Evolutionary conservation across 2,888 invertebrate species (phyloP), one percentile per base, ranked within the genome.

Genomic region (Torymus texanus): DNA sequence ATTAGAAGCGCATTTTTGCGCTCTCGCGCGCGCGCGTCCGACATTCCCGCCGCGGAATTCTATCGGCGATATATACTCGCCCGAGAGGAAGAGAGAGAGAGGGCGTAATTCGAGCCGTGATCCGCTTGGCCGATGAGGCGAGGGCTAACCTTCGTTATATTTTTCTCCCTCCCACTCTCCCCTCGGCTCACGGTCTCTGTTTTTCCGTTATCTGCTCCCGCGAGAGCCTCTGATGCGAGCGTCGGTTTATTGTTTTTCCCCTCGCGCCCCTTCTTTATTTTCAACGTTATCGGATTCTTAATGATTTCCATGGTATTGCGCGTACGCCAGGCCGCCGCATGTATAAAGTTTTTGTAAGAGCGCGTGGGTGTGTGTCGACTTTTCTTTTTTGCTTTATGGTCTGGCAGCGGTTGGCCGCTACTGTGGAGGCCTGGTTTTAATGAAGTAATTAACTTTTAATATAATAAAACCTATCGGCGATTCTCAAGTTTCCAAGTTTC

Each of bases 31-130:
- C 41, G 70, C 79, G 68, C 63, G 65, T 61, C 50, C 59, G 67
- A 80, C 82, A 83, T 84, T 82, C 82, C 78, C 76, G 78, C 16
- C 76, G 53, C 62, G 81, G 83, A 84, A 84, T 84, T 83, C 82
- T 83, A 84, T 83, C 82, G 81, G 81, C 82, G 82, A 83, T 29
- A 29, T 29, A 29, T 29, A 29, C 81, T 81, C 81, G 82, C n/a
- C 12, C 12, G 24, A 5, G 63, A 29, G 68, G 50, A 21, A 21
- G 21, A n/a, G n/a, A n/a, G 70, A 73, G 67, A 83, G 80, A 81
- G 78, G 77, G 82, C 83, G 84, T 85, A 85, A 85, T 85, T 85
- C 81, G 83, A 83, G 81, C 83, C 84, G 84, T 84, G 85, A 85
- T 84, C 84, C 84, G 84, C 83, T 75, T 75, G 58, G 75, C 71